A percentile compares a stretch with the other conserved stretches of the same genome.
Evolutionary conservation across 2,797 vertebrate genomes (phyloP).

Genomic region (Smutsia temminckii): DNA sequence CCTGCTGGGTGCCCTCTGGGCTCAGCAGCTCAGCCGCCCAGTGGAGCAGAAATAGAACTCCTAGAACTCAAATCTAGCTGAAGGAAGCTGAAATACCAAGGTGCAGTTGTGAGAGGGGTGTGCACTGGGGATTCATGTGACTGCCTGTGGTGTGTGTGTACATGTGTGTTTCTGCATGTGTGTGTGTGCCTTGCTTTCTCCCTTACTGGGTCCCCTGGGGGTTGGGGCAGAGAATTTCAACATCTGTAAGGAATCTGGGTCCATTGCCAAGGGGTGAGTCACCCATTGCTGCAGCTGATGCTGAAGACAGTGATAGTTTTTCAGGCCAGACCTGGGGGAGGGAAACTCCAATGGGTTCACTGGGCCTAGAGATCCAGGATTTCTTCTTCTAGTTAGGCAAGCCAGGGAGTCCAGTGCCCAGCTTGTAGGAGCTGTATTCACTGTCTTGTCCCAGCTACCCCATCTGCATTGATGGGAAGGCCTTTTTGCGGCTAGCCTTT

Average conservation of each 20-base stretch:
- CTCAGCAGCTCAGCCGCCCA: neutral
- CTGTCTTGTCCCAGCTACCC: neutral
- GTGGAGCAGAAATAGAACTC: neutral
- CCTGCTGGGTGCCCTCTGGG: conserved; percentile 57
- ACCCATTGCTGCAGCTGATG: conserved; percentile 47
- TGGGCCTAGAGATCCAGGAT: conserved; percentile 1
- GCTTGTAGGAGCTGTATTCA: neutral
- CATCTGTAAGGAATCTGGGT: conserved; percentile 80
- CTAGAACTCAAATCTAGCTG: neutral
- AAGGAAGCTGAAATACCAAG: neutral
- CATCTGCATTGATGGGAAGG: neutral
- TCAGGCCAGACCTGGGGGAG: conserved; percentile 66
- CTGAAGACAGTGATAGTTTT: conserved; percentile 68
- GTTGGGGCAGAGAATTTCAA: conserved; percentile 74
- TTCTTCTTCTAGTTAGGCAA: neutral
- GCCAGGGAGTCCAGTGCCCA: neutral
- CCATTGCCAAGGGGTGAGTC: conserved; percentile 74
- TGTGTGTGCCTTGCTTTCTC: conserved; percentile 27
- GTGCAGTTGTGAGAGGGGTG: neutral
- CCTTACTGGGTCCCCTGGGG: conserved; percentile 39
- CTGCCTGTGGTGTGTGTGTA: neutral
- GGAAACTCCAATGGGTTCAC: conserved; percentile 33
- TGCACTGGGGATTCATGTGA: neutral
- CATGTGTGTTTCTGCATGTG: neutral
- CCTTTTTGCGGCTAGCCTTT: neutral